Conservation (phyloP, 2,797 vertebrate genomes). For the Rhincodon typus region DNA sequence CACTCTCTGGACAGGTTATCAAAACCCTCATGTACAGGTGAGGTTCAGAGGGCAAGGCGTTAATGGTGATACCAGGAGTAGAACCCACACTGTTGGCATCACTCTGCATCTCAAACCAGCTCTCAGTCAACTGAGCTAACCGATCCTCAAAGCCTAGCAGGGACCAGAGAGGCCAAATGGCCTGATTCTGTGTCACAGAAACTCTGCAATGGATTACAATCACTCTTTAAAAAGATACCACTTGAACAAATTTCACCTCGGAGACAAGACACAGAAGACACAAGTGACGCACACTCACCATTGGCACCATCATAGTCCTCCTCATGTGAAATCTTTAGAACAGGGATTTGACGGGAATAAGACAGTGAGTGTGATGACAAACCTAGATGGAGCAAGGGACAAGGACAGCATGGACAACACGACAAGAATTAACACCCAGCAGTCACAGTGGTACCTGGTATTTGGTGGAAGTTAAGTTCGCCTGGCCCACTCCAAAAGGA, state of each 20-base stretch:
- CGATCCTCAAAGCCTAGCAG: background rate
- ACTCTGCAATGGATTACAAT: background rate
- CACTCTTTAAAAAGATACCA: background rate
- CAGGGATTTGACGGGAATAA: constrained; percentile 22
- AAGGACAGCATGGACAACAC: constrained; percentile 27
- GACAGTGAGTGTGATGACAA: background rate
- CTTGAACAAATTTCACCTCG: background rate
- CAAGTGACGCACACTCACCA: constrained; percentile 5
- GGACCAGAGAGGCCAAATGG: background rate
- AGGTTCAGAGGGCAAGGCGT: too few species aligned
- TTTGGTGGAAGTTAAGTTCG: constrained; percentile 1
- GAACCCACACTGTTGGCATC: too few species aligned
- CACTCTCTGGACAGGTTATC: background rate
- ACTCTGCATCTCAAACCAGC: too few species aligned
- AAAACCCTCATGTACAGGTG: background rate
- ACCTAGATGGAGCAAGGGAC: constrained; percentile 32
- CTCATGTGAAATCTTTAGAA: constrained; percentile 36
- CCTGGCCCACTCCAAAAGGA: too few species aligned
- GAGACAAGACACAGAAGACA: background rate
- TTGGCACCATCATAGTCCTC: constrained; percentile 29
- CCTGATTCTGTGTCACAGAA: background rate
- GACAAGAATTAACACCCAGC: constrained; percentile 32
- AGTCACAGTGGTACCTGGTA: background rate
- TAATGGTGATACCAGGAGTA: too few species aligned
- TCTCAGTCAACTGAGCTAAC: too few species aligned